Evolutionary conservation across 2,888 invertebrate genomes (phyloP).

Genomic region (Dysmachus trigonus): DNA sequence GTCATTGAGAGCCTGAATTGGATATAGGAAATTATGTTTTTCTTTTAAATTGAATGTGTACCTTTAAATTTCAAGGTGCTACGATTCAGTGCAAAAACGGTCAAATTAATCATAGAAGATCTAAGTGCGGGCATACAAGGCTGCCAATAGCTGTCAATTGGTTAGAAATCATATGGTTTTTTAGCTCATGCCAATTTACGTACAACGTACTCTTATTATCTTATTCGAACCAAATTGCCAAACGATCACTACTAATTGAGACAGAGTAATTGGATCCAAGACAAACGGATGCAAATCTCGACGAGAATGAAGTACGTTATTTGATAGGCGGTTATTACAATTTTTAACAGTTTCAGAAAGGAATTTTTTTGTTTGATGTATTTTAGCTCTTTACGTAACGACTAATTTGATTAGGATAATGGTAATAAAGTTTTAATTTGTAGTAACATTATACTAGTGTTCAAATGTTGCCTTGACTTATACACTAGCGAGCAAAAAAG

Average conservation of each 20-base stretch:
- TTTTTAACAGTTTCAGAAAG: background rate
- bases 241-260: background rate
- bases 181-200: background rate
- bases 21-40: background rate
- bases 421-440: background rate
- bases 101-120: background rate
- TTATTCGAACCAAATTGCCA: background rate
- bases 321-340: background rate
- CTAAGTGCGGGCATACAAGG: background rate
- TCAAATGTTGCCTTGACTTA: too few relatives aligned
- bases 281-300: background rate
- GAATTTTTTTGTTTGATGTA: background rate
- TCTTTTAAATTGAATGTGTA: background rate
- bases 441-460: too few relatives aligned
- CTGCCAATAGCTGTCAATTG: background rate
- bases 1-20: background rate
- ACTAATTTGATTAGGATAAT: background rate
- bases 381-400: background rate
- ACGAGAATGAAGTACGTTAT: background rate
- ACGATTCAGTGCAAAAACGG: background rate
- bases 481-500: too few relatives aligned
- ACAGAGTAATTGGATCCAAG: background rate
- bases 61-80: background rate
- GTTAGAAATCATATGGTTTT: background rate
- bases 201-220: background rate